These are phyloP conservation scores for Drosophila robusta DNA, from an alignment of 2,888 invertebrate species.

Conservation along the genomic window DNA sequence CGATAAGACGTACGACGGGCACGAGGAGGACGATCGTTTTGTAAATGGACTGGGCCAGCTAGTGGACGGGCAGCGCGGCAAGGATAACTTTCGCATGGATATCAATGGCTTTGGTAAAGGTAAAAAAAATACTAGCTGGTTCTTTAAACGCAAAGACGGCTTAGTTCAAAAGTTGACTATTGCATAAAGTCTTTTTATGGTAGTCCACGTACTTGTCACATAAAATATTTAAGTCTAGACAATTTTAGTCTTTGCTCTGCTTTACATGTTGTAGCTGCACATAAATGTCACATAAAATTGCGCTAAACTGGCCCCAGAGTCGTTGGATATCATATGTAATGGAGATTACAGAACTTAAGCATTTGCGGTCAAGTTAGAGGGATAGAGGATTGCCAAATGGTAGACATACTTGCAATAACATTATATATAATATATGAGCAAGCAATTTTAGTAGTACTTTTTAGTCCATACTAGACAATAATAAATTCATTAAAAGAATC, in stretches of 20 bases:
- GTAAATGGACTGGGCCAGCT: constrained; percentile 92
- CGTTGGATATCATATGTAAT: constrained; percentile 26
- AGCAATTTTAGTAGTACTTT: background rate
- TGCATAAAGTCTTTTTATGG: constrained; percentile 14
- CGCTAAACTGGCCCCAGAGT: constrained; percentile 19
- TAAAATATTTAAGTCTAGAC: constrained; percentile 32
- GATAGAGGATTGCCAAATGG: background rate
- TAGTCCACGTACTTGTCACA: constrained; percentile 27
- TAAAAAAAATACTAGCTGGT: constrained; percentile 76
- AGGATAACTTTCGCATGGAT: constrained; percentile 90
- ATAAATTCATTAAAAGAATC: background rate
- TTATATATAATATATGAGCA: background rate
- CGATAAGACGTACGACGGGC: constrained; percentile 92
- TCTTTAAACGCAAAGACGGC: constrained; percentile 3
- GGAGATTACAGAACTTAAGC: constrained; percentile 8
- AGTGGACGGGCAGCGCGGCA: constrained; percentile 90
- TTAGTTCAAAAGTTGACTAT: background rate
- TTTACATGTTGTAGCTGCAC: constrained; percentile 16
- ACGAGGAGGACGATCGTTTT: constrained; percentile 87
- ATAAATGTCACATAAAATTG: constrained; percentile 51
- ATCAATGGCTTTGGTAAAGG: constrained; percentile 89
- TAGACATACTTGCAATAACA: background rate
- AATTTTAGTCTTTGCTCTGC: constrained; percentile 5
- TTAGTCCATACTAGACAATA: background rate
- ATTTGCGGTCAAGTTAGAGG: background rate